phyloP scores from a whole-genome alignment of 2,888 invertebrate species.

The Cartodere bifasciata region DNA sequence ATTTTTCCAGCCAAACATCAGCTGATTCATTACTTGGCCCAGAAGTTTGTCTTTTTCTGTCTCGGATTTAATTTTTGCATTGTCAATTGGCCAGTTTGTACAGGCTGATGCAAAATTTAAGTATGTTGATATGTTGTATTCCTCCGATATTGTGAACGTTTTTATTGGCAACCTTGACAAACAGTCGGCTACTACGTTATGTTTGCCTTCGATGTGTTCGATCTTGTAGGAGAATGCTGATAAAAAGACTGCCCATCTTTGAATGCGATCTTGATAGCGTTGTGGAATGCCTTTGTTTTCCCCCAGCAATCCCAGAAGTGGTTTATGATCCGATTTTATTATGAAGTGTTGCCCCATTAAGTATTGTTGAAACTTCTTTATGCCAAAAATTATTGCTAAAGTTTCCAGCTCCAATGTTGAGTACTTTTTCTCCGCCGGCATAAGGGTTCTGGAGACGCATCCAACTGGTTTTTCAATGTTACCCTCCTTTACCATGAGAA shows the following conservation, averaged over 20 bases:
- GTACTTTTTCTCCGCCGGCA: constrained; percentile 12
- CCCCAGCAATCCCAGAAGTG: constrained; percentile 10
- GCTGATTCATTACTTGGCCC: constrained; percentile 3
- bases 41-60: constrained; percentile 5
- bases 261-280: constrained; percentile 11
- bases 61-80: constrained; percentile 5
- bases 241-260: constrained; percentile 14
- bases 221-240: constrained; percentile 10
- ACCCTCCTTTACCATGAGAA: no score
- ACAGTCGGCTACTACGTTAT: constrained; percentile 11
- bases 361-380: constrained; percentile 10
- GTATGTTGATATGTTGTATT: constrained; percentile 5
- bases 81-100: constrained; percentile 1
- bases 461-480: constrained; percentile 10
- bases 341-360: constrained; percentile 9
- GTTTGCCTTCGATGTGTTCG: constrained; percentile 10
- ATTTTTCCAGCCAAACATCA: constrained; percentile 5
- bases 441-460: constrained; percentile 14
- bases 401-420: constrained; percentile 12
- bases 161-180: constrained; percentile 10
- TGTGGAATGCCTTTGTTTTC: constrained; percentile 10
- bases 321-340: constrained; percentile 12
- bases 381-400: constrained; percentile 9
- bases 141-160: no score
- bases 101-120: constrained; percentile 4